These are phyloP conservation scores for Alligator sinensis DNA, from an alignment of 2,113 vertebrate genomes.

Conservation along the genomic window DNA sequence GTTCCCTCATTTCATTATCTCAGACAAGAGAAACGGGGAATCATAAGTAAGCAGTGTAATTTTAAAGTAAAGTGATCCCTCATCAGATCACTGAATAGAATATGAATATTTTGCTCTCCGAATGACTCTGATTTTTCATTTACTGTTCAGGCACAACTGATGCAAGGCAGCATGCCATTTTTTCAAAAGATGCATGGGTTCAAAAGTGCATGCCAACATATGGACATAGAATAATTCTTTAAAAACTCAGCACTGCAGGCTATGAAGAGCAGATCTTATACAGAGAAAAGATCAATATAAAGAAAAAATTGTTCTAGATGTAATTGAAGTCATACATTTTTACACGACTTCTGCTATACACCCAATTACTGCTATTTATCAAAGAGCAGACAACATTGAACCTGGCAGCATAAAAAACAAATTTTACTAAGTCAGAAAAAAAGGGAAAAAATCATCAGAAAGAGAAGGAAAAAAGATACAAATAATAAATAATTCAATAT, in stretches of 20 bases:
- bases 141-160: slow-evolving; percentile 34
- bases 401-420: slow-evolving; percentile 83
- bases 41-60: not conserved
- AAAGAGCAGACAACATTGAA: slow-evolving; percentile 83
- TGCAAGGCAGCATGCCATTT: not conserved
- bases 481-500: slow-evolving; percentile 92
- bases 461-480: slow-evolving; percentile 81
- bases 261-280: slow-evolving; percentile 76
- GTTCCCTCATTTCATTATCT: slow-evolving; percentile 61
- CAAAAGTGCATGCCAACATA: slow-evolving; percentile 66
- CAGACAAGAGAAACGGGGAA: slow-evolving; percentile 30
- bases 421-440: slow-evolving; percentile 82
- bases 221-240: slow-evolving; percentile 74
- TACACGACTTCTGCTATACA: slow-evolving; percentile 80
- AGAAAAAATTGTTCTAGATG: slow-evolving; percentile 78
- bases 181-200: slow-evolving; percentile 35
- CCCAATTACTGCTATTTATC: slow-evolving; percentile 88
- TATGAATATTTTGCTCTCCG: slow-evolving; percentile 40
- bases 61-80: slow-evolving; percentile 22
- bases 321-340: slow-evolving; percentile 86
- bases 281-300: slow-evolving; percentile 79
- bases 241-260: slow-evolving; percentile 72
- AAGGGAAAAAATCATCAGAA: slow-evolving; percentile 74
- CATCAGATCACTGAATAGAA: slow-evolving; percentile 24
- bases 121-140: slow-evolving; percentile 38